Conservation (phyloP, 2,113 vertebrate species). For the Perccottus glenii region DNA sequence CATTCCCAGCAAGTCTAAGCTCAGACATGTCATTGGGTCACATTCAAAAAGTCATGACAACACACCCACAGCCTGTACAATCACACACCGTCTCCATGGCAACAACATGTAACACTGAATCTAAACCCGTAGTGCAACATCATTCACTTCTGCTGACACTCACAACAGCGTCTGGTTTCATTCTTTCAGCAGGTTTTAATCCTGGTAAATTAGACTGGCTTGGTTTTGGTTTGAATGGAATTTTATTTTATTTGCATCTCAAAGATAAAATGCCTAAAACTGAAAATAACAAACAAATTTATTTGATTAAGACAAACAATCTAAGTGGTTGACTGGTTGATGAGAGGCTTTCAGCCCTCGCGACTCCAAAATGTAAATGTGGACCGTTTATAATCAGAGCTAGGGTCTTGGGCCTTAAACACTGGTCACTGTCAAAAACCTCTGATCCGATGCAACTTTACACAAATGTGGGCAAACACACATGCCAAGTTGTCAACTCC, state of each 20-base stretch:
- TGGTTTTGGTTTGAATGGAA: background rate
- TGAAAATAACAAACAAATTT: background rate
- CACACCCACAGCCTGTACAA: conserved; percentile 13
- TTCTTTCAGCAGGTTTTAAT: background rate
- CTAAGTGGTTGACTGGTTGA: background rate
- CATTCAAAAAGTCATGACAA: background rate
- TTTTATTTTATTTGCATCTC: no score
- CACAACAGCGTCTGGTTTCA: conserved; percentile 7
- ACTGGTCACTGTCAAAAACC: no score
- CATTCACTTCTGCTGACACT: background rate
- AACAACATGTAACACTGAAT: background rate
- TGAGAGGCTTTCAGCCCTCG: background rate
- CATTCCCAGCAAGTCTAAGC: background rate
- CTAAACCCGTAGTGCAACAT: background rate
- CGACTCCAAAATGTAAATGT: background rate
- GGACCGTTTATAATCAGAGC: no score
- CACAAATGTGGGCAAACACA: no score
- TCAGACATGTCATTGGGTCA: background rate
- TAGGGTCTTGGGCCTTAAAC: no score
- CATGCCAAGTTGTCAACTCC: no score
- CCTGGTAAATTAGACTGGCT: no score
- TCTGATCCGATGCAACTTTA: no score
- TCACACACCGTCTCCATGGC: conserved; percentile 1
- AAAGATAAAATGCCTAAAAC: no score
- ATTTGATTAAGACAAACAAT: background rate